Evolutionary conservation across 2,888 invertebrate species (phyloP).

Genomic region (Cataglyphis rosenhaueri): DNA sequence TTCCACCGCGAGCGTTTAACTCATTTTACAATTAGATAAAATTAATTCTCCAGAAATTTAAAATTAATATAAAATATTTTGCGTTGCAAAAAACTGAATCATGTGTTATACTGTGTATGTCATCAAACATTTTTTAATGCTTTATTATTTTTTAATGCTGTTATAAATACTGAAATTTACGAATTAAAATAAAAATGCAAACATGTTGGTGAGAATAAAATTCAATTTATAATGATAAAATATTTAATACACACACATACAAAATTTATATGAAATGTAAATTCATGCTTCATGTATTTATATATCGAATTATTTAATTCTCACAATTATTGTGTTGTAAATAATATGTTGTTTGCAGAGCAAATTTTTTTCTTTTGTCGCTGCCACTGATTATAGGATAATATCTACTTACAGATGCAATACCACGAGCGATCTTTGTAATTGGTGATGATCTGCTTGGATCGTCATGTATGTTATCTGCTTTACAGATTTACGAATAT

Average conservation of each 20-base stretch:
- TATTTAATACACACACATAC: not conserved
- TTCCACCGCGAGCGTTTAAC: not conserved
- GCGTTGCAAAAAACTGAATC: not conserved
- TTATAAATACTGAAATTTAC: not conserved
- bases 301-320: not conserved
- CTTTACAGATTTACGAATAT: slow-evolving; percentile 51
- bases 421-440: slow-evolving; percentile 30
- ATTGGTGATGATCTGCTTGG: slow-evolving; percentile 52
- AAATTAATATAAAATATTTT: not conserved
- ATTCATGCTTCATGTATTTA: not conserved
- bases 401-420: slow-evolving; percentile 39
- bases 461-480: slow-evolving; percentile 27
- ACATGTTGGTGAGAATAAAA: not conserved
- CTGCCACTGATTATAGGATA: not conserved
- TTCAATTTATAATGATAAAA: not conserved
- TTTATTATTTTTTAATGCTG: too few relatives aligned
- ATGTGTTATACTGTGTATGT: not conserved
- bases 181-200: not conserved
- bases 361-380: not conserved
- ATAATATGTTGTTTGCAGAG: not conserved
- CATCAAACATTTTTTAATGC: not conserved
- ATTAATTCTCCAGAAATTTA: not conserved
- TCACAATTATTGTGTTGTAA: not conserved
- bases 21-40: not conserved
- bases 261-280: not conserved